Evolutionary conservation across 1,140 invertebrate species (phyloP).

Genomic region (Chymomyza costata): DNA sequence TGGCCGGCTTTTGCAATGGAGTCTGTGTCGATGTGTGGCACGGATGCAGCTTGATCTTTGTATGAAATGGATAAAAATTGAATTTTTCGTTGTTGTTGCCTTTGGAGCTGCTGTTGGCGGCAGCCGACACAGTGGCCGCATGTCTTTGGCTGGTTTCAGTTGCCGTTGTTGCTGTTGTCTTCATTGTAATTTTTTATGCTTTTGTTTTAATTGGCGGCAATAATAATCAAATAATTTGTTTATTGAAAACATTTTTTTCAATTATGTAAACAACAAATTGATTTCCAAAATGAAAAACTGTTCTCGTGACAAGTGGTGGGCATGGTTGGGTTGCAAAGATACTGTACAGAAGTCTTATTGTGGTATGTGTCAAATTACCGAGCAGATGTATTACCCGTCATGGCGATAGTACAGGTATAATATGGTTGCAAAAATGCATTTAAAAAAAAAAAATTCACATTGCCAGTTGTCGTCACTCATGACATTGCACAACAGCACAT

Average conservation of each 20-base stretch:
- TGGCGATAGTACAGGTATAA: too few species aligned
- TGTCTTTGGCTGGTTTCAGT: too few species aligned
- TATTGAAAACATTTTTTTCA: constrained; percentile 74
- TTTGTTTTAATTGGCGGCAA: constrained; percentile 70
- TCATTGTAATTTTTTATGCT: constrained; percentile 31
- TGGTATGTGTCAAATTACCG: constrained; percentile 1
- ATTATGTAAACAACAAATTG: constrained; percentile 74
- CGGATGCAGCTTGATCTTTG: constrained; percentile 59
- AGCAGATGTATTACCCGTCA: too few species aligned
- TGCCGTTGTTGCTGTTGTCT: constrained; percentile 17
- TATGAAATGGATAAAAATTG: constrained; percentile 6
- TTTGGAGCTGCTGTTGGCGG: constrained; percentile 8
- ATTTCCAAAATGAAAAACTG: constrained; percentile 70
- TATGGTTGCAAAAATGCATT: too few species aligned
- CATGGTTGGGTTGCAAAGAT: neutral
- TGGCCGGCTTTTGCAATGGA: constrained; percentile 43
- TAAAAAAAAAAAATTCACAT: too few species aligned
- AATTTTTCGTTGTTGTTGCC: constrained; percentile 15
- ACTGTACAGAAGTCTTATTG: neutral
- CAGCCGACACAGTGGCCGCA: constrained; percentile 6
- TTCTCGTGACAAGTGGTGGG: constrained; percentile 17
- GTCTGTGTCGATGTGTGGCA: constrained; percentile 38
- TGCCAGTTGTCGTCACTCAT: too few species aligned
- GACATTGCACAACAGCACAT: constrained; percentile 19
- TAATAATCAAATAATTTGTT: constrained; percentile 74